Conservation (phyloP, 2,888 invertebrate genomes). For the Lasioglossum vierecki region DNA sequence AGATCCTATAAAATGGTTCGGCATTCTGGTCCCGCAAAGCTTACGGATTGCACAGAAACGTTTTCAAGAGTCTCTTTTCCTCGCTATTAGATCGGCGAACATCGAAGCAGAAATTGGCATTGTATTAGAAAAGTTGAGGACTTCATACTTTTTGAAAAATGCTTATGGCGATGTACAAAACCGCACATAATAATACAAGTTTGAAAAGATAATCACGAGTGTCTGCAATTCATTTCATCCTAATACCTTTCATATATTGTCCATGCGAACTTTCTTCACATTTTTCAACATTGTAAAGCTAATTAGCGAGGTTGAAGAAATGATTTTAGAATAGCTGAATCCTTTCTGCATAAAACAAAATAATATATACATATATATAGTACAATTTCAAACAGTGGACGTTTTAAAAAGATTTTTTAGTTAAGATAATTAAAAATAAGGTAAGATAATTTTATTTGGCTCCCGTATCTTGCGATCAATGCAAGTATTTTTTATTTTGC, state of each 20-base stretch:
- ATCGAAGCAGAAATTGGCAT: constrained; percentile 87
- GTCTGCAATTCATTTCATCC: not conserved
- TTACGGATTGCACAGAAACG: constrained; percentile 90
- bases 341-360: too few relatives aligned
- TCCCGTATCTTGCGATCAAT: too few relatives aligned
- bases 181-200: constrained; percentile 22
- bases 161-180: constrained; percentile 16
- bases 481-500: too few relatives aligned
- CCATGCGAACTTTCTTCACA: too few relatives aligned
- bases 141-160: constrained; percentile 71
- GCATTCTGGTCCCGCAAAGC: constrained; percentile 92
- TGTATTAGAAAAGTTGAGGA: constrained; percentile 79
- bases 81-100: constrained; percentile 89
- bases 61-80: constrained; percentile 89
- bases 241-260: not conserved
- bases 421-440: too few relatives aligned
- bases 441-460: too few relatives aligned
- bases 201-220: constrained; percentile 14
- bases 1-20: constrained; percentile 94
- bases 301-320: too few relatives aligned
- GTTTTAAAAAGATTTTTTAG: too few relatives aligned
- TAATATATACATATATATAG: too few relatives aligned
- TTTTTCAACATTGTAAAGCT: too few relatives aligned
- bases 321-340: too few relatives aligned
- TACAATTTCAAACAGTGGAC: too few relatives aligned